Base-by-base conservation (phyloP, 2,888 invertebrate species). In the Hyles lineata region DNA sequence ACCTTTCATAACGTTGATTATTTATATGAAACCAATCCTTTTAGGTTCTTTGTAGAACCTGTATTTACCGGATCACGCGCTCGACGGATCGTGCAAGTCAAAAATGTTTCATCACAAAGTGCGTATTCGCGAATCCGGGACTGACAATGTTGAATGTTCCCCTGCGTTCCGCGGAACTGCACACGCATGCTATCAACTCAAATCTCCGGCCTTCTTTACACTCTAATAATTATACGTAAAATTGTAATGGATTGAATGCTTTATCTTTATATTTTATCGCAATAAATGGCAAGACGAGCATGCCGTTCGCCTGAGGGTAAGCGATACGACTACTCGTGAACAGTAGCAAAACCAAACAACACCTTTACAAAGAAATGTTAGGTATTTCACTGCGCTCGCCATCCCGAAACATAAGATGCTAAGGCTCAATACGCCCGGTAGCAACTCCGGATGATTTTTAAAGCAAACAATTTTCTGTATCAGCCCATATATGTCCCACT, bases 131-230 rank as follows among this genome's bases (percentile, higher is more conserved):
- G 17, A 50, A 15, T 50, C 43, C 62, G 29, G 8, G 55, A n/a
- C 62, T 62, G 35, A 72, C 72, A 72, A 63, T 55, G 73, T 52
- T 52, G 63, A 72, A 62, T 32, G 70, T 52, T 52, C 70, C 61
- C 73, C 52, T 52, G 71, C 71, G 71, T 71, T 74, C 73, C 71
- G 67, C 71, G 74, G 74, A 74, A 74, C 52, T 74, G 74, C 74
- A 74, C 74, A 74, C 71, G 60, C 55, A 60, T 73, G 61, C 32
- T 62, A 55, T 35, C 63, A 62, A n/a, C 19, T 19, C 62, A 7
- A 55, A 55, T n/a, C 35, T 62, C 62, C 32, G n/a, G 29, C 7
- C 19, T 62, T 62, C 6, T 43, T 67, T 21, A 67, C 67, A 50
- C 43, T 50, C 67, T 25, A 67, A 67, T 50, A 67, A 67, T 50